These are phyloP conservation scores for Kryptolebias ocellatus DNA, from an alignment of 2,797 vertebrate genomes.

Conservation along the genomic window DNA sequence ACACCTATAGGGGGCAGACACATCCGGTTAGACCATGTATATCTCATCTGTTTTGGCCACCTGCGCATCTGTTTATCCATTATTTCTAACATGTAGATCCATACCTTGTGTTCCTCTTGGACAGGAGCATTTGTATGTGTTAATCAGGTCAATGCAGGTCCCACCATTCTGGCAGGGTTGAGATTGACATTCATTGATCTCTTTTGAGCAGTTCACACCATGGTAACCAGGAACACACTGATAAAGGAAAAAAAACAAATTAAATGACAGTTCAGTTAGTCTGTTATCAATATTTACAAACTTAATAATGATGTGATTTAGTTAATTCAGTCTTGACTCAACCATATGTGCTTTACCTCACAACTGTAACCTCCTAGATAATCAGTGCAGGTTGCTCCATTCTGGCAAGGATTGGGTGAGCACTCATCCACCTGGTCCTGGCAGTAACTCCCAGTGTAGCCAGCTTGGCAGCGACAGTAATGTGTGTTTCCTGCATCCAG, in stretches of 20 bases:
- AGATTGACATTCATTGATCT: conserved; percentile 96
- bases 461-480: conserved; percentile 94
- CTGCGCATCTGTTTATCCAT: conserved; percentile 54
- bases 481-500: conserved; percentile 92
- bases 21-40: background rate
- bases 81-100: conserved; percentile 61
- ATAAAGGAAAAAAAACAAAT: background rate
- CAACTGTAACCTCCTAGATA: conserved; percentile 97
- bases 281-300: background rate
- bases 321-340: background rate
- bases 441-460: conserved; percentile 97
- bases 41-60: background rate
- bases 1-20: conserved; percentile 80
- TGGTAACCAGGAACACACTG: conserved; percentile 96
- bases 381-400: conserved; percentile 94
- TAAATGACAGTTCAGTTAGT: no score
- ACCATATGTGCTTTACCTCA: conserved; percentile 80
- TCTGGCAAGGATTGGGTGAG: conserved; percentile 95
- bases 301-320: background rate
- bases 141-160: conserved; percentile 95
- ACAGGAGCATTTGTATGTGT: conserved; percentile 98
- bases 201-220: conserved; percentile 94
- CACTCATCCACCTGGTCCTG: conserved; percentile 98
- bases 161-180: conserved; percentile 96
- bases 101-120: conserved; percentile 97